phyloP scores from a whole-genome alignment of 2,888 invertebrate species.

The Nephrocerus scutellatus region DNA sequence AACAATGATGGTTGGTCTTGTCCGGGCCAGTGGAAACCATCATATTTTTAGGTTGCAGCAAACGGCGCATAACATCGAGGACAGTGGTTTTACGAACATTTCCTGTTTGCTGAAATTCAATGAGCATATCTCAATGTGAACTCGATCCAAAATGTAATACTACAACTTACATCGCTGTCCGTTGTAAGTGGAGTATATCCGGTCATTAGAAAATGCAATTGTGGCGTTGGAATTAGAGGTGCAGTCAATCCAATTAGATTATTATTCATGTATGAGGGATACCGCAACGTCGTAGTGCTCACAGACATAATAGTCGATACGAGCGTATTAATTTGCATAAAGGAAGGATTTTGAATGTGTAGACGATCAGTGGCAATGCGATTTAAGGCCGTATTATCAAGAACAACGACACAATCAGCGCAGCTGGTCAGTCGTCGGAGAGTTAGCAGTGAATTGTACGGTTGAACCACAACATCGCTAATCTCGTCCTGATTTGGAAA shows the following conservation, averaged over 20 bases:
- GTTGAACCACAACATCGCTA: constrained; percentile 94
- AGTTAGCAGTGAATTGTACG: constrained; percentile 92
- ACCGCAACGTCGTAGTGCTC: constrained; percentile 82
- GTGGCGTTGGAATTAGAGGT: constrained; percentile 94
- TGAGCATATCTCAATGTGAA: not conserved
- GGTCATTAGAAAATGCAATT: constrained; percentile 98
- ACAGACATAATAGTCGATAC: constrained; percentile 99
- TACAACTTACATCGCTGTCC: constrained; percentile 59
- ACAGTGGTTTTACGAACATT: constrained; percentile 94
- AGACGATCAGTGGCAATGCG: constrained; percentile 89
- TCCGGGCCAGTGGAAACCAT: constrained; percentile 97
- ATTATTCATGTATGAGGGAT: constrained; percentile 98
- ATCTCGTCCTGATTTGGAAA: constrained; percentile 97
- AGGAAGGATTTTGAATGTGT: constrained; percentile 92
- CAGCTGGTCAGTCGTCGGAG: constrained; percentile 88
- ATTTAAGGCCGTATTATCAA: constrained; percentile 97
- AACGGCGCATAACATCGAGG: constrained; percentile 92
- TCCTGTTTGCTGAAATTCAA: constrained; percentile 37
- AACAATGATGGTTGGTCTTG: constrained; percentile 83
- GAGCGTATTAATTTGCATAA: constrained; percentile 93
- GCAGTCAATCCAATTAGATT: constrained; percentile 93
- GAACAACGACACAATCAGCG: constrained; percentile 93
- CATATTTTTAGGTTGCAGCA: constrained; percentile 98
- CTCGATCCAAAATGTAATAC: not conserved
- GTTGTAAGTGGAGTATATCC: constrained; percentile 94